Percentiles rank a stretch among this genome's conserved stretches.
These are phyloP conservation scores for Phycodurus eques DNA, from an alignment of 2,113 vertebrate genomes.

Conservation along the genomic window DNA sequence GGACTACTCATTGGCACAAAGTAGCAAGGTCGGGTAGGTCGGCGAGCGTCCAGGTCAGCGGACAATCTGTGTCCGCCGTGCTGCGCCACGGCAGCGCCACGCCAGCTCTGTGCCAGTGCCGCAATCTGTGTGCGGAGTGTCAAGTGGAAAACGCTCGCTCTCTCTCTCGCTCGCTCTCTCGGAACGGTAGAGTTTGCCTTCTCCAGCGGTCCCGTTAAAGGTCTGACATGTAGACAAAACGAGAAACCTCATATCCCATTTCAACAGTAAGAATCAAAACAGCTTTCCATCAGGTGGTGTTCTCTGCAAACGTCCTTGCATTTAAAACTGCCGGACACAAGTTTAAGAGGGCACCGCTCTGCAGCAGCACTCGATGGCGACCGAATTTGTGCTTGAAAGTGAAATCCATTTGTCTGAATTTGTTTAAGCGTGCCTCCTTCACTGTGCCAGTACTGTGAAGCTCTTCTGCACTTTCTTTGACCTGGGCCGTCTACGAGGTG, in stretches of 20 bases:
- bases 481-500: conserved; percentile 45
- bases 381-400: conserved; percentile 24
- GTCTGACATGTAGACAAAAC: conserved; percentile 45
- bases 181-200: conserved; percentile 29
- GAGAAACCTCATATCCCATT: conserved; percentile 36
- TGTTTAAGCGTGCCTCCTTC: conserved; percentile 24
- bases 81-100: conserved; percentile 18
- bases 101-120: conserved; percentile 34
- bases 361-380: conserved; percentile 27
- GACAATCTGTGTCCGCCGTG: conserved; percentile 45
- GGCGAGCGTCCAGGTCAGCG: conserved; percentile 38
- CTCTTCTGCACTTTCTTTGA: conserved; percentile 57
- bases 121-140: conserved; percentile 62
- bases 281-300: conserved; percentile 16
- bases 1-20: conserved; percentile 34
- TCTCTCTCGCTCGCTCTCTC: conserved; percentile 41
- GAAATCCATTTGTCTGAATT: conserved; percentile 27
- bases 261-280: conserved; percentile 35
- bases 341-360: neutral
- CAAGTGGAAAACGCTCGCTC: conserved; percentile 53
- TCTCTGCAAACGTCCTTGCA: neutral
- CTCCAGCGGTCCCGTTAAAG: conserved; percentile 39
- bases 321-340: neutral
- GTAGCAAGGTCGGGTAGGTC: conserved; percentile 60
- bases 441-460: conserved; percentile 37